Evolutionary conservation across 2,113 vertebrate genomes (phyloP).

Genomic region (Brevimyrus niger): DNA sequence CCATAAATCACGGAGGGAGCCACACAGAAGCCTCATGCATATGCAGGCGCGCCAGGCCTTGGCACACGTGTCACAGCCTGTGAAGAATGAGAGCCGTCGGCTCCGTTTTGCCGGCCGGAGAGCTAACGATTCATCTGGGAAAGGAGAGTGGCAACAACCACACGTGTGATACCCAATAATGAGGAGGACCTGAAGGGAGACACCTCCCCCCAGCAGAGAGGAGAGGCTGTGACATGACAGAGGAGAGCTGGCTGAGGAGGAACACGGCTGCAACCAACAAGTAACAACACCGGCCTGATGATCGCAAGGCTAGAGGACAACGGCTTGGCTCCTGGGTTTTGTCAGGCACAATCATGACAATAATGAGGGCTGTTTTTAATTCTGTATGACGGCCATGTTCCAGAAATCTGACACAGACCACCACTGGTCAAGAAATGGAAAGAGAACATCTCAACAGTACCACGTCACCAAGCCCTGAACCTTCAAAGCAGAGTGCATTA

Average conservation of each 20-base stretch:
- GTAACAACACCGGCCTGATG: background rate
- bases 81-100: background rate
- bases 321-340: background rate
- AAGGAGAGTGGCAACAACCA: background rate
- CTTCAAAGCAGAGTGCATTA: background rate
- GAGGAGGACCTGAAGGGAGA: background rate
- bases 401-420: conserved; percentile 16
- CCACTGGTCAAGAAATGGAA: background rate
- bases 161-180: background rate
- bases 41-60: background rate
- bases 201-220: background rate
- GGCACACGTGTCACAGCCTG: background rate
- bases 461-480: background rate
- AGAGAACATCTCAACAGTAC: background rate
- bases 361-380: background rate
- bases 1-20: background rate
- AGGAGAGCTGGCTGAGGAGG: background rate
- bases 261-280: background rate
- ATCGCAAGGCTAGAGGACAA: background rate
- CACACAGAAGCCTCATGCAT: background rate
- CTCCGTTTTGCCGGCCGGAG: background rate
- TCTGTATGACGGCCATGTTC: background rate
- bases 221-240: background rate
- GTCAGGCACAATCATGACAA: background rate
- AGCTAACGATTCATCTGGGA: background rate